phyloP scores from a whole-genome alignment of 2,797 vertebrate genomes.

The Cryptoblepharus egeriae region DNA sequence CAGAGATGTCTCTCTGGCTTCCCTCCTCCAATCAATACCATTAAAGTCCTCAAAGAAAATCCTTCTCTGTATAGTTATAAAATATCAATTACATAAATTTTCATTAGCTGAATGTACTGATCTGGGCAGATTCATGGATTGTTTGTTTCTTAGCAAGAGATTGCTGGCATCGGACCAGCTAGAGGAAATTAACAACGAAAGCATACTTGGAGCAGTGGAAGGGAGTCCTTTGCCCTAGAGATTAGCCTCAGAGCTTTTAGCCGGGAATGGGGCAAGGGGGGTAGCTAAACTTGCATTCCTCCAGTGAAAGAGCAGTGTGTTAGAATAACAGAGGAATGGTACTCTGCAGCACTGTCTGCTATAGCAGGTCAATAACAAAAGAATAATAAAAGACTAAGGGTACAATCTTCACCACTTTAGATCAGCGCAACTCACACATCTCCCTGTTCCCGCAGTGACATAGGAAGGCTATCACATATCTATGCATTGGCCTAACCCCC shows the following conservation, averaged over 20 bases:
- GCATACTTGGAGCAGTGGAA: not conserved
- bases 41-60: constrained; percentile 70
- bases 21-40: constrained; percentile 75
- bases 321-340: not conserved
- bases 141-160: constrained; percentile 68
- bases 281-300: not conserved
- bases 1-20: constrained; percentile 69
- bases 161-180: constrained; percentile 64
- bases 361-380: constrained; percentile 45
- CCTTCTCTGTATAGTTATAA: constrained; percentile 76
- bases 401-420: no score
- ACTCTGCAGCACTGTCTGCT: constrained; percentile 26
- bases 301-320: not conserved
- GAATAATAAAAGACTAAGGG: not conserved
- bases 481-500: no score
- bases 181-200: constrained; percentile 42
- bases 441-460: no score
- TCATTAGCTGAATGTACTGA: constrained; percentile 78
- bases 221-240: not conserved
- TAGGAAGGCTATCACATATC: no score
- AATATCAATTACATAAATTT: constrained; percentile 82
- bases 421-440: no score
- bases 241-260: not conserved
- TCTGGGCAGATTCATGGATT: constrained; percentile 67
- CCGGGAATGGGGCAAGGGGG: not conserved